Evolutionary conservation across 2,888 invertebrate genomes (phyloP), one percentile per base, ranked within the genome.

Genomic region (Chymomyza fuscimana): DNA sequence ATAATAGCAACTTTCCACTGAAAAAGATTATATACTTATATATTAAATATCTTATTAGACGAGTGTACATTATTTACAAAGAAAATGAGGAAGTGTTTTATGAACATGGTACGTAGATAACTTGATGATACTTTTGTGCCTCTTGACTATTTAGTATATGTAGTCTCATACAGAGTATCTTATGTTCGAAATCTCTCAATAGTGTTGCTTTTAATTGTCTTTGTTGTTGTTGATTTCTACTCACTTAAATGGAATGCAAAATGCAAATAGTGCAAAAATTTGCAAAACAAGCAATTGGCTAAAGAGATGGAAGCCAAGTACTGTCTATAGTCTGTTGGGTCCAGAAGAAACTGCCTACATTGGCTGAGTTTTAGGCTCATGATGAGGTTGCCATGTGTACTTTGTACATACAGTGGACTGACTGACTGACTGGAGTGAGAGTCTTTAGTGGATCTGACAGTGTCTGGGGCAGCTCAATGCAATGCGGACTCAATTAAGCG

Each of bases 191-290:
- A 46, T 12, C 40, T 46, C 40, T 46, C 10, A 46, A 46, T 46
- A 1, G 6, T 12, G 40, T 7, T 4, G 10, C 2, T 7, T 12
- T 46, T 85, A 82, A 82, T 80, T 85, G 76, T 74, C 74, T 70
- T 74, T 60, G 36, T 60, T 66, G 60, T 69, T 70, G 61, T 69
- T 59, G 63, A 52, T 65, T 36, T 74, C 60, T 36, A 70, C 71
- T 70, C 66, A 70, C 77, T 58, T 72, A 80, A 82, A 79, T 85
- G 83, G 87, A 83, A 83, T 83, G 86, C 87, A 69, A 78, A 87
- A 83, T 72, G 61, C 87, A 83, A 83, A 83, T 80, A 83, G 86
- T 69, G 58, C 76, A 83, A 82, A 87, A 83, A 82, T 86, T 77
- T 79, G 82, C 87, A 85, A 80, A 76, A 74, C 70, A 80, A 80